phyloP scores from a whole-genome alignment of 37 sponge, comb jelly and placozoan genomes.

The Bolinopsis microptera region DNA sequence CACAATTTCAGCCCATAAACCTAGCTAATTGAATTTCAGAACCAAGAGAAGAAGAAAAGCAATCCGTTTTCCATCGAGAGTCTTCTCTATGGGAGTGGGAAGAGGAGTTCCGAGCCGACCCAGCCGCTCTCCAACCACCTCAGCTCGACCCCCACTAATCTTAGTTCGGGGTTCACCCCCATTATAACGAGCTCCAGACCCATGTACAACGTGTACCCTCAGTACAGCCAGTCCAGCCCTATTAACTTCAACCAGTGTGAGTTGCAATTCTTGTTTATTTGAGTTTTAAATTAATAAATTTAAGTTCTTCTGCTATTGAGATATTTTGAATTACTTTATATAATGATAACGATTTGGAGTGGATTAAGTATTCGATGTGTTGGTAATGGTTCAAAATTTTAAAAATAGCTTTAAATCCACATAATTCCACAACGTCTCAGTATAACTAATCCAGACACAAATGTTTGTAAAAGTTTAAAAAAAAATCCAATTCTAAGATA shows the following conservation, averaged over 20 bases:
- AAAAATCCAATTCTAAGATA: no score
- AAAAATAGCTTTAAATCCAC: no score
- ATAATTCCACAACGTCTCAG: no score
- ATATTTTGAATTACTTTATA: no score
- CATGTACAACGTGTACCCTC: conserved; percentile 26
- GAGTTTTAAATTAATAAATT: no score
- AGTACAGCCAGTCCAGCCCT: background rate
- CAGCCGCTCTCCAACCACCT: background rate
- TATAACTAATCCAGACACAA: no score
- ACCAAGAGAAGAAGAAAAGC: conserved; percentile 63
- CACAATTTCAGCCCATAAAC: no score
- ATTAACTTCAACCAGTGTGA: conserved; percentile 30
- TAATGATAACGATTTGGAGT: no score
- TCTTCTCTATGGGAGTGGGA: conserved; percentile 23
- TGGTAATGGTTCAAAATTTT: no score
- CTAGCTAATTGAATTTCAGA: conserved; percentile 8
- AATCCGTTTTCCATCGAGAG: conserved; percentile 51
- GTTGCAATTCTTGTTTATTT: background rate
- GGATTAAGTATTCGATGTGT: no score
- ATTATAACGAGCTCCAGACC: conserved; percentile 16
- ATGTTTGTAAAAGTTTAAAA: no score
- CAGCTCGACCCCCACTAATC: background rate
- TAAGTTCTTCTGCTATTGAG: no score
- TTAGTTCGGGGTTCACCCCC: background rate
- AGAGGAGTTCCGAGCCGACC: conserved; percentile 1